Base-by-base conservation (phyloP, 2,888 invertebrate genomes). In the Anagyrus pseudococci region DNA sequence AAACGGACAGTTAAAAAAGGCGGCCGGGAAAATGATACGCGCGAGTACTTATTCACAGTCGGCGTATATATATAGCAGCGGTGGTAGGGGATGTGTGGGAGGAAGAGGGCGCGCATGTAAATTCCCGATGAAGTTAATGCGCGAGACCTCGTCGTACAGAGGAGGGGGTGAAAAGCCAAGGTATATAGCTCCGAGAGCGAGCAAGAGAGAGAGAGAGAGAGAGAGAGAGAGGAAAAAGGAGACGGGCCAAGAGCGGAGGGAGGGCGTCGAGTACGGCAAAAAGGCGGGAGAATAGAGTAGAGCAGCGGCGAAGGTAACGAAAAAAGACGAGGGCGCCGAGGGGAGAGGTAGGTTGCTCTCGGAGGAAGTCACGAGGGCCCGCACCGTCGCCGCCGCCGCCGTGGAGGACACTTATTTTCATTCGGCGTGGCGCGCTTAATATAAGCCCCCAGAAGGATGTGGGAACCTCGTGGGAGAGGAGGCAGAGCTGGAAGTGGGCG, bases 371-470 rank as follows among this genome's bases (percentile, higher is more conserved):
- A n/a, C n/a, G n/a, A n/a, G n/a, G n/a, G n/a, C n/a, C n/a, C n/a
- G n/a, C n/a, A n/a, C n/a, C n/a, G n/a, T n/a, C n/a, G n/a, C n/a
- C n/a, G n/a, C n/a, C n/a, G n/a, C n/a, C n/a, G n/a, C n/a, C n/a
- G n/a, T n/a, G n/a, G n/a, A n/a, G n/a, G 73, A 76, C 75, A 78
- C 78, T 79, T 78, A 79, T 79, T 78, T 77, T 78, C 77, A 78
- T 78, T 78, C 75, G 74, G 66, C 73, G 73, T 70, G 71, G 29
- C 4, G 29, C 29, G 4, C 29, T 29, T n/a, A n/a, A n/a, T n/a
- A 10, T 29, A 29, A 29, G 29, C 6, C 73, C 74, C 75, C 73
- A 71, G 74, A 70, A 73, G 77, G 75, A 76, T 74, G 76, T 73
- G 74, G 74, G 73, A 73, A 74, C 71, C 74, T 77, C 78, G 72